Base-by-base conservation (phyloP, 2,797 vertebrate species). In the Chanos chanos region DNA sequence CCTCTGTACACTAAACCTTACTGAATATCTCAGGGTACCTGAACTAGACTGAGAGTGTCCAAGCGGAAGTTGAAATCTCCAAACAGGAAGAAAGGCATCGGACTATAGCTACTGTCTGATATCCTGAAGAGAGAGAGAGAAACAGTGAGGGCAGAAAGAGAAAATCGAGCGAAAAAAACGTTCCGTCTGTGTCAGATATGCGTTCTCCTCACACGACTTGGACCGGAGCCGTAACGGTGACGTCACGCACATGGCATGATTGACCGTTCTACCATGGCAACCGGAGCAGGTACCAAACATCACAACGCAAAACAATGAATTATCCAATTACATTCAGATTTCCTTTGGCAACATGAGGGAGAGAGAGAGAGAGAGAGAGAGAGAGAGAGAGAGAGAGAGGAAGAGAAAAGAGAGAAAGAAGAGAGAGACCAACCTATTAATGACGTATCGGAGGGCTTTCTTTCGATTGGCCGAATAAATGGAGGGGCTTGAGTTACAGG, bases 41-140 rank as follows among this genome's bases (percentile, higher is more conserved):
- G 81, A 28, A 92, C 81, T 16, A 93, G 71, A 39, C 81, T 85
- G 24, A 70, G 56, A 1, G 89, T 84, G 74, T 93, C 91, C 44
- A 93, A 66, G 7, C 90, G 87, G 67, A 93, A 92, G 80, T 93
- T 92, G 12, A 93, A 93, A 76, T 92, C 91, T 74, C 91, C 91
- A 70, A 93, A 93, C 31, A 93, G 53, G 70, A 92, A 89, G 73
- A 87, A 91, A 36, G 91, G 90, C 51, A 85, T 66, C 5, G 80
- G 34, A 13, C 71, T 64, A 69, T 71, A 76, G 57, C 58, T 64
- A 64, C 1, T 66, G 45, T 88, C 83, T 24, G 84, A 84, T 79
- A 82, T 37, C 36, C 90, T 90, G 56, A 12, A 53, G 49, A n/a
- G n/a, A n/a, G 15, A 34, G 24, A 61, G 66, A 9, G 15, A 3